phyloP scores from a whole-genome alignment of 2,113 vertebrate genomes.

The Silurus asotus region DNA sequence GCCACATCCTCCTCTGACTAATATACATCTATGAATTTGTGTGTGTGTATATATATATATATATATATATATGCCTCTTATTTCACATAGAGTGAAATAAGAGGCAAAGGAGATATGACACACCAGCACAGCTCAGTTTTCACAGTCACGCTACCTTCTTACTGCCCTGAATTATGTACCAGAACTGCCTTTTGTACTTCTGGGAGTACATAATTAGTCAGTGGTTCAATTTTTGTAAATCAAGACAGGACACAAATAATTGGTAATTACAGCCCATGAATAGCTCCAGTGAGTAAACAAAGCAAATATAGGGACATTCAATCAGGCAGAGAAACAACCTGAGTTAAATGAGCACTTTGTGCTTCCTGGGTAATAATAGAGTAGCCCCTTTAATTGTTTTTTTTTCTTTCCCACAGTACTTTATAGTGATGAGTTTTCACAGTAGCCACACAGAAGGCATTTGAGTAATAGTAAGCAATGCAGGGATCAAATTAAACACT shows the following conservation, averaged over 20 bases:
- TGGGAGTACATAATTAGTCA: not conserved
- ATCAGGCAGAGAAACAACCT: conserved; percentile 12
- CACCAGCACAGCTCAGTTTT: not conserved
- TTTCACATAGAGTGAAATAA: not conserved
- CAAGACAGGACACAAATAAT: conserved; percentile 1
- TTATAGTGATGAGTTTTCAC: not conserved
- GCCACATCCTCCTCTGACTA: not conserved
- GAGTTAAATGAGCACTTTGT: conserved; percentile 13
- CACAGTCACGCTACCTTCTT: not conserved
- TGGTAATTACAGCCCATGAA: conserved; percentile 23
- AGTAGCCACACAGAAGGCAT: not conserved
- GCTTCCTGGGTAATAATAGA: conserved; percentile 36
- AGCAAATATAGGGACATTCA: conserved; percentile 13
- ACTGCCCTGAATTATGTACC: conserved; percentile 6
- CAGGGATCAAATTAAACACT: not conserved
- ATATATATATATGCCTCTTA: no score
- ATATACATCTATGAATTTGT: not conserved
- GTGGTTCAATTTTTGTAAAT: not conserved
- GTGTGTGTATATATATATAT: no score
- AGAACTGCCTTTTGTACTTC: not conserved
- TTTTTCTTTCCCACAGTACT: not conserved
- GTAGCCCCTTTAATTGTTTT: not conserved
- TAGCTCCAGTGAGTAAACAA: not conserved
- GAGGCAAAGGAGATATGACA: not conserved
- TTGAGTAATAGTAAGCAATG: not conserved